These are phyloP conservation scores for Hypothenemus hampei DNA, from an alignment of 1,140 invertebrate species.

Conservation along the genomic window DNA sequence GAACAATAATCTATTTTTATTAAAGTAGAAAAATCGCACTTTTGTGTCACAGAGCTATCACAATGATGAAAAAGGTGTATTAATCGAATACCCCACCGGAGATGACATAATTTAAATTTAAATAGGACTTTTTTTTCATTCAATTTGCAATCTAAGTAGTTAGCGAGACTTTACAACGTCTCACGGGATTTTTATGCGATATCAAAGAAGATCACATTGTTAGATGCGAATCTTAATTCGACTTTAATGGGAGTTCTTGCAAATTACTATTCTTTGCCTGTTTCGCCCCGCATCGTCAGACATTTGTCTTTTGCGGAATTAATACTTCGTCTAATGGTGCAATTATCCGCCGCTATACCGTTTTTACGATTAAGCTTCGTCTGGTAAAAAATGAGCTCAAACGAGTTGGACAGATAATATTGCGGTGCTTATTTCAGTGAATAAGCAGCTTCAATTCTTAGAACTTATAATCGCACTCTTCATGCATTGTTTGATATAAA, in stretches of 20 bases:
- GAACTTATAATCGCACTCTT: too few relatives aligned
- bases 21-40: not conserved
- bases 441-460: too few relatives aligned
- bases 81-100: not conserved
- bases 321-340: constrained; percentile 6
- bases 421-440: too few relatives aligned
- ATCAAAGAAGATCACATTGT: constrained; percentile 1
- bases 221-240: constrained; percentile 6
- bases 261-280: constrained; percentile 10
- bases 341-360: not conserved
- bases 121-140: not conserved
- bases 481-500: too few relatives aligned
- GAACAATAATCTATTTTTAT: too few relatives aligned
- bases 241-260: constrained; percentile 7
- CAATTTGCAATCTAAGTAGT: not conserved
- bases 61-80: not conserved
- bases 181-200: not conserved
- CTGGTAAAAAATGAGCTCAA: too few relatives aligned
- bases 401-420: too few relatives aligned
- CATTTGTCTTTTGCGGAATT: constrained; percentile 6
- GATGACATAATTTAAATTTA: not conserved
- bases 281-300: not conserved
- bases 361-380: too few relatives aligned
- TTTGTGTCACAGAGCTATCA: not conserved
- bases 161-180: not conserved